These are phyloP conservation scores for Ibidorhyncha struthersii DNA, from an alignment of 2,113 vertebrate genomes.

Conservation along the genomic window DNA sequence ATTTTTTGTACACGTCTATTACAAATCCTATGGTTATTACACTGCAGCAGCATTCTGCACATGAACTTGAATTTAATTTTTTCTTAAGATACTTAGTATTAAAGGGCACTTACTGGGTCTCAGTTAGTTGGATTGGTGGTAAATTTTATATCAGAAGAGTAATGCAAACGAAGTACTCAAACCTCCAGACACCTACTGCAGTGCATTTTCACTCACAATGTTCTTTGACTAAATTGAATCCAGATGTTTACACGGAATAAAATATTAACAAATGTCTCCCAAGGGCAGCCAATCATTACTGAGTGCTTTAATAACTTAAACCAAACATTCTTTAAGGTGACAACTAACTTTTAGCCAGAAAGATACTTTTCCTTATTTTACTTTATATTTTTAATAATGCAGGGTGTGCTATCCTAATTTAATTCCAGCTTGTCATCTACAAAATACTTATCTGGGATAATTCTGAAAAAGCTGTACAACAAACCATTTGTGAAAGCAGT, in stretches of 20 bases:
- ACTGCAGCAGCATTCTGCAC: neutral
- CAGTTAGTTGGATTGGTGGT: neutral
- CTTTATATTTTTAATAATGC: conserved; percentile 29
- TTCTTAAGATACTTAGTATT: neutral
- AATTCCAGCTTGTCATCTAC: conserved; percentile 39
- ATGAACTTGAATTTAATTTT: neutral
- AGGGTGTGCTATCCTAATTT: conserved; percentile 35
- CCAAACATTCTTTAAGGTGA: conserved; percentile 54
- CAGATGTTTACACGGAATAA: conserved; percentile 74
- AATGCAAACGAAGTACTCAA: neutral
- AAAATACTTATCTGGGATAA: conserved; percentile 30
- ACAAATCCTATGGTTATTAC: neutral
- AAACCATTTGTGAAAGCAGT: conserved; percentile 36
- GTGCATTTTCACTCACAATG: conserved; percentile 2
- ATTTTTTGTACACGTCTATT: neutral
- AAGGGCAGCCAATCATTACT: conserved; percentile 52
- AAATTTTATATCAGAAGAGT: conserved; percentile 45
- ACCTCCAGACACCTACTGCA: conserved; percentile 36
- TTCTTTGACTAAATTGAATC: conserved; percentile 66
- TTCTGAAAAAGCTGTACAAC: conserved; percentile 33
- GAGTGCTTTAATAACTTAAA: conserved; percentile 62
- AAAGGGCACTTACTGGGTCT: neutral
- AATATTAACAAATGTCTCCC: conserved; percentile 63
- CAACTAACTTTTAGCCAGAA: conserved; percentile 24
- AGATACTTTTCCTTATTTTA: conserved; percentile 1